phyloP scores from a whole-genome alignment of 2,888 invertebrate genomes.

The Pheosia gnoma region DNA sequence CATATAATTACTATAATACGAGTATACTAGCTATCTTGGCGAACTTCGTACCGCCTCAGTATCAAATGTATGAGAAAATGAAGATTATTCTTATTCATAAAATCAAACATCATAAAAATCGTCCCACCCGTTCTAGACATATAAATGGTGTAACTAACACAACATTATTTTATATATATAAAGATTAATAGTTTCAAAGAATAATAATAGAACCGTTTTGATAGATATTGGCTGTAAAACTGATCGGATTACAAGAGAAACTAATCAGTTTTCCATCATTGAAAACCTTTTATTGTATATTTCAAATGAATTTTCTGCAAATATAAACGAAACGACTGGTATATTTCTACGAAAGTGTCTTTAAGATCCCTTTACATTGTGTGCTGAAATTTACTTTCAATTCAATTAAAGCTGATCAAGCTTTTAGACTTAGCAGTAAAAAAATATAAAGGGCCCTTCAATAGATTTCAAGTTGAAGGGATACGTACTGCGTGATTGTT shows the following conservation, averaged over 20 bases:
- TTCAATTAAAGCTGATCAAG: conserved; percentile 1
- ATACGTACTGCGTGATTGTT: neutral
- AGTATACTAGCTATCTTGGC: too few relatives aligned
- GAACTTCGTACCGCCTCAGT: too few relatives aligned
- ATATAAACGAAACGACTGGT: neutral
- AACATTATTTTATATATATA: too few relatives aligned
- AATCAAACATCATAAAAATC: too few relatives aligned
- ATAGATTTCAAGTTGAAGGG: neutral
- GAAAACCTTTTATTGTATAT: neutral
- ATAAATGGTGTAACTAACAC: too few relatives aligned
- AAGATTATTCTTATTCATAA: too few relatives aligned
- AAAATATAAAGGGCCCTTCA: neutral
- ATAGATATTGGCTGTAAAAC: neutral
- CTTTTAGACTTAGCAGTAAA: neutral
- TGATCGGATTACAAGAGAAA: neutral
- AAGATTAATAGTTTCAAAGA: too few relatives aligned
- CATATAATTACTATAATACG: too few relatives aligned
- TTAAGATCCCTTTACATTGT: neutral
- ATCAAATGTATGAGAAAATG: too few relatives aligned
- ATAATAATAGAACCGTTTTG: too few relatives aligned
- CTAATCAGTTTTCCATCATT: too few relatives aligned
- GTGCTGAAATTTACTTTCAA: neutral
- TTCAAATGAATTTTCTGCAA: neutral
- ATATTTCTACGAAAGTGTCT: neutral
- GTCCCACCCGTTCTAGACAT: too few relatives aligned